These are phyloP conservation scores for Latrodectus geometricus DNA, from an alignment of 1,140 invertebrate genomes.

Conservation along the genomic window DNA sequence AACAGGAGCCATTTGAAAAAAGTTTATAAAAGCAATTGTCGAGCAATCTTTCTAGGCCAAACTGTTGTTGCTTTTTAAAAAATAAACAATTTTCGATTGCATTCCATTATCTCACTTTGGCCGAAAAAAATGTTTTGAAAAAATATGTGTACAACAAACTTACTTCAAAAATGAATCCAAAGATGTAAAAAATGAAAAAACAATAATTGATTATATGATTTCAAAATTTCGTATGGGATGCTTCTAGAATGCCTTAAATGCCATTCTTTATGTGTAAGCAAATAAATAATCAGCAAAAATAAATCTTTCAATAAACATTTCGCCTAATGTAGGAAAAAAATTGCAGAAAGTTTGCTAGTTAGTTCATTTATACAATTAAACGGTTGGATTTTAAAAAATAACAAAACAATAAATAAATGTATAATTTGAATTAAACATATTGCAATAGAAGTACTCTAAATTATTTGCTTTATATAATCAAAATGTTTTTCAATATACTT, in stretches of 20 bases:
- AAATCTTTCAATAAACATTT: slow-evolving; percentile 10
- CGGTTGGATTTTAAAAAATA: background rate
- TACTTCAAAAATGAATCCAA: slow-evolving; percentile 46
- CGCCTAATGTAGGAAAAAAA: background rate
- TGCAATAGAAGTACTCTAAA: too few relatives aligned
- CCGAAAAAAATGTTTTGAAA: background rate
- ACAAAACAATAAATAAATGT: background rate
- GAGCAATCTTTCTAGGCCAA: background rate
- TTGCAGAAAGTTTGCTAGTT: background rate
- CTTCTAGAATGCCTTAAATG: slow-evolving; percentile 60
- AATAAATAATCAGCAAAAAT: background rate
- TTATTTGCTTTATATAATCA: too few relatives aligned
- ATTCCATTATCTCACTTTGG: slow-evolving; percentile 50
- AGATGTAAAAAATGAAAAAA: slow-evolving; percentile 37
- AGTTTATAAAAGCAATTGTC: slow-evolving; percentile 4
- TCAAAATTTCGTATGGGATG: slow-evolving; percentile 15
- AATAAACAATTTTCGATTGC: background rate
- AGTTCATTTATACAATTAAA: background rate
- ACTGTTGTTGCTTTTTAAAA: background rate
- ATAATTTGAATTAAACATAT: background rate
- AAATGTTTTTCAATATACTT: too few relatives aligned
- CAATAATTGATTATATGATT: background rate
- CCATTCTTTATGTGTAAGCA: slow-evolving; percentile 36
- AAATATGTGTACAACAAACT: background rate
- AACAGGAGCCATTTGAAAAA: slow-evolving; percentile 57